These are phyloP conservation scores for Cantharis nigra DNA, from an alignment of 2,888 invertebrate species.

Conservation along the genomic window DNA sequence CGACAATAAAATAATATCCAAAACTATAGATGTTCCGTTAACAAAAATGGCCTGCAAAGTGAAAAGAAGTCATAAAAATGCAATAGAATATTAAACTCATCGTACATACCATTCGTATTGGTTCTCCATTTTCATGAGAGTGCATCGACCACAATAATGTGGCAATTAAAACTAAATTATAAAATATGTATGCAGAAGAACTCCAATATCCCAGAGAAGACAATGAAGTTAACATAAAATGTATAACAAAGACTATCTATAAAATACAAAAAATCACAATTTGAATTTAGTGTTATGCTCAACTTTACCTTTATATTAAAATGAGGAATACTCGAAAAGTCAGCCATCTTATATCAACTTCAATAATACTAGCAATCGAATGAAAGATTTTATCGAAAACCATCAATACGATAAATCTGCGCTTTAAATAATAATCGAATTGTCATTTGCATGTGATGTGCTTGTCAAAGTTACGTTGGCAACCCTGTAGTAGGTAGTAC, in stretches of 20 bases:
- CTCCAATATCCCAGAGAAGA: constrained; percentile 18
- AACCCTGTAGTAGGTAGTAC: not conserved
- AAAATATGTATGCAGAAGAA: constrained; percentile 21
- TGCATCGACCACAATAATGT: constrained; percentile 23
- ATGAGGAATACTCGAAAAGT: constrained; percentile 24
- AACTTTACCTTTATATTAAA: constrained; percentile 20
- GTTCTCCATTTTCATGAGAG: constrained; percentile 15
- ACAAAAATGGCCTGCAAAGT: constrained; percentile 18
- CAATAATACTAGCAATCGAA: not conserved
- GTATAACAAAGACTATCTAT: constrained; percentile 19
- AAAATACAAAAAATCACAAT: not conserved
- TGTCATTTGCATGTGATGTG: not conserved
- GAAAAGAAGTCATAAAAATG: constrained; percentile 1
- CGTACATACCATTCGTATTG: constrained; percentile 22
- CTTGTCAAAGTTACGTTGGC: not conserved
- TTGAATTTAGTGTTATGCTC: not conserved
- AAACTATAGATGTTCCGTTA: constrained; percentile 18
- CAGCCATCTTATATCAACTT: constrained; percentile 16
- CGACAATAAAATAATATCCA: constrained; percentile 23
- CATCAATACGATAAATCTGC: not conserved
- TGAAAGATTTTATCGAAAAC: not conserved
- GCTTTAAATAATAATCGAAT: not conserved
- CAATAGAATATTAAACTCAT: not conserved
- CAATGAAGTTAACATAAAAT: constrained; percentile 21
- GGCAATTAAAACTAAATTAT: constrained; percentile 22